These are phyloP conservation scores for Aythya baeri DNA, from an alignment of 2,113 vertebrate genomes.

Conservation along the genomic window DNA sequence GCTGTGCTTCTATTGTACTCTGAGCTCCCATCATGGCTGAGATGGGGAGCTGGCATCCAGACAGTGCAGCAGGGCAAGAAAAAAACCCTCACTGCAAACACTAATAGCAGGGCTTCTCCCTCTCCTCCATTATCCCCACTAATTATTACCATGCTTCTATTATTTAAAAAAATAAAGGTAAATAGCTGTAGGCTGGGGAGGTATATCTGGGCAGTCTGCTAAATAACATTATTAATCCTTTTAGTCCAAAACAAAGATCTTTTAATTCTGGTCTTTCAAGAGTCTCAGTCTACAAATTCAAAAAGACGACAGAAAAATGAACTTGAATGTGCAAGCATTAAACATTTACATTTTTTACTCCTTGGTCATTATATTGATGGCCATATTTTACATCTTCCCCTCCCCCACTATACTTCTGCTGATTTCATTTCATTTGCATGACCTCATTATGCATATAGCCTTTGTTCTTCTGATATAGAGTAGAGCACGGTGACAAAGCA, in stretches of 20 bases:
- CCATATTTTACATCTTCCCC: constrained; percentile 71
- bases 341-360: constrained; percentile 77
- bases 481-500: constrained; percentile 78
- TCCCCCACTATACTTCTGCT: constrained; percentile 79
- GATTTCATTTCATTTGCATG: constrained; percentile 91
- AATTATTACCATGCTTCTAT: constrained; percentile 38
- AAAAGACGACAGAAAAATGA: constrained; percentile 68
- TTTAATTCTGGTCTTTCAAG: constrained; percentile 62
- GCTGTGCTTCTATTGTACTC: constrained; percentile 74
- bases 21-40: constrained; percentile 68
- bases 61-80: constrained; percentile 23
- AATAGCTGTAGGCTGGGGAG: not conserved
- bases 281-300: constrained; percentile 52
- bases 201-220: not conserved
- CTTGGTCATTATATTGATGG: constrained; percentile 64
- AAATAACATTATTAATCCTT: constrained; percentile 50
- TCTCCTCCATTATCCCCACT: not conserved
- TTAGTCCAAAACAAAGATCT: constrained; percentile 30
- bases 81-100: constrained; percentile 6
- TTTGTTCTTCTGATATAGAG: constrained; percentile 84
- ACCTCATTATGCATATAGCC: constrained; percentile 82
- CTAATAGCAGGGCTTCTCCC: not conserved
- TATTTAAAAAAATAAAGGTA: not conserved
- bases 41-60: constrained; percentile 67
- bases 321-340: constrained; percentile 65